Evolutionary conservation across 2,888 invertebrate species (phyloP).

Genomic region (Epsilonema sp.): DNA sequence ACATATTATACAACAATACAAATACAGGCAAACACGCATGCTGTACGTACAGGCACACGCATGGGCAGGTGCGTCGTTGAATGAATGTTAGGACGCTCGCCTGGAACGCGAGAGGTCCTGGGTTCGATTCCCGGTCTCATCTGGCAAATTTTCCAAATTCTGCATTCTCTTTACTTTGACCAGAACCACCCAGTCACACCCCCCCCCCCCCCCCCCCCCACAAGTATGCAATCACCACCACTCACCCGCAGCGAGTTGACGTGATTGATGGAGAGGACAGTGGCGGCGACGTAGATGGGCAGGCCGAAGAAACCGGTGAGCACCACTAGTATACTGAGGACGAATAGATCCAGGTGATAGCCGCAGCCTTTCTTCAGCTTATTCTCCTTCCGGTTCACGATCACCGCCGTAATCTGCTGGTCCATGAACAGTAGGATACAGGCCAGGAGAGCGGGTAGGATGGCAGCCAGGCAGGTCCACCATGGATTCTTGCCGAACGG

Average conservation of each 20-base stretch:
- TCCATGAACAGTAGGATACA: conserved; percentile 98
- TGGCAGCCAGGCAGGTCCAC: conserved; percentile 62
- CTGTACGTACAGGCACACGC: too few relatives aligned
- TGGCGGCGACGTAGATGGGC: conserved; percentile 66
- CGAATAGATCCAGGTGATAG: conserved; percentile 78
- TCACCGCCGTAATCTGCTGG: conserved; percentile 96
- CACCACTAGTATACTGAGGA: conserved; percentile 64
- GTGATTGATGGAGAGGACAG: conserved; percentile 88
- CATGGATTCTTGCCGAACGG: conserved; percentile 45
- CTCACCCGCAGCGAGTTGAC: conserved; percentile 81
- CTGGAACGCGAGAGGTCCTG: too few relatives aligned
- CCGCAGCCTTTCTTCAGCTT: conserved; percentile 82
- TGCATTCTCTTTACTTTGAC: too few relatives aligned
- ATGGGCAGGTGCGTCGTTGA: too few relatives aligned
- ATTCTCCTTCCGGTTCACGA: conserved; percentile 91
- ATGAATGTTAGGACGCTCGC: too few relatives aligned
- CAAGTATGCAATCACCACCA: too few relatives aligned
- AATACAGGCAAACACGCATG: too few relatives aligned
- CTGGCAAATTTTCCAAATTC: too few relatives aligned
- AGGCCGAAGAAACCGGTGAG: conserved; percentile 76
- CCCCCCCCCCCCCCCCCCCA: too few relatives aligned
- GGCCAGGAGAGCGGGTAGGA: conserved; percentile 72
- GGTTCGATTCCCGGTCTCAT: too few relatives aligned
- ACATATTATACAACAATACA: too few relatives aligned
- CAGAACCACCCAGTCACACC: too few relatives aligned